Percentiles rank a stretch among this genome's conserved stretches.
Evolutionary conservation across 2,113 vertebrate genomes (phyloP).

Genomic region (Brevimyrus niger): DNA sequence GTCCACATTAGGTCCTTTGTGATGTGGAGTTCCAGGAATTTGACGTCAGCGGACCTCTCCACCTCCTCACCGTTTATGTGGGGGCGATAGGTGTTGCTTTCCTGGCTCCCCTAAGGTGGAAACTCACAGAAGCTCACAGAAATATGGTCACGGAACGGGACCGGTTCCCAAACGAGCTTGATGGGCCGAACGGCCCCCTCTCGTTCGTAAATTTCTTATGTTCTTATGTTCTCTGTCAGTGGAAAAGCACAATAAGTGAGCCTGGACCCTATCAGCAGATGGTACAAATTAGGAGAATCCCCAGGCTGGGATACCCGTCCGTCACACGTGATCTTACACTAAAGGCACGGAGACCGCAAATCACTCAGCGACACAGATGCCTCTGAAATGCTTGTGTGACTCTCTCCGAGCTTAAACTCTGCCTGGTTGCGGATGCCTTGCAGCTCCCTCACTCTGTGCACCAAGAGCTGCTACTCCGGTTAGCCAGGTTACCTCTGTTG

Average conservation of each 20-base stretch:
- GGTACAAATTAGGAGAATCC: not conserved
- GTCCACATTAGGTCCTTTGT: too few species aligned
- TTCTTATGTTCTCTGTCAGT: too few species aligned
- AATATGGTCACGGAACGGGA: too few species aligned
- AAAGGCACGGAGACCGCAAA: not conserved
- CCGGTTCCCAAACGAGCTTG: too few species aligned
- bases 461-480: not conserved
- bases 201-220: too few species aligned
- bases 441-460: not conserved
- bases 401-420: not conserved
- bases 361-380: not conserved
- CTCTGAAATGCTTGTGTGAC: not conserved
- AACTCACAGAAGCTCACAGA: not conserved
- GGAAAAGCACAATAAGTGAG: not conserved
- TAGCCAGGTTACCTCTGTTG: not conserved
- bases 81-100: too few species aligned
- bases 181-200: too few species aligned
- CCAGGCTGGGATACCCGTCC: too few species aligned
- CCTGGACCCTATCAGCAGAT: not conserved
- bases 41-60: too few species aligned
- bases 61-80: too few species aligned
- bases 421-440: not conserved
- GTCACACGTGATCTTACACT: not conserved
- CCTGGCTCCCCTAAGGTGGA: not conserved
- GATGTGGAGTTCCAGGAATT: too few species aligned